Evolutionary conservation across 2,888 invertebrate genomes (phyloP).

Genomic region (Thera britannica): DNA sequence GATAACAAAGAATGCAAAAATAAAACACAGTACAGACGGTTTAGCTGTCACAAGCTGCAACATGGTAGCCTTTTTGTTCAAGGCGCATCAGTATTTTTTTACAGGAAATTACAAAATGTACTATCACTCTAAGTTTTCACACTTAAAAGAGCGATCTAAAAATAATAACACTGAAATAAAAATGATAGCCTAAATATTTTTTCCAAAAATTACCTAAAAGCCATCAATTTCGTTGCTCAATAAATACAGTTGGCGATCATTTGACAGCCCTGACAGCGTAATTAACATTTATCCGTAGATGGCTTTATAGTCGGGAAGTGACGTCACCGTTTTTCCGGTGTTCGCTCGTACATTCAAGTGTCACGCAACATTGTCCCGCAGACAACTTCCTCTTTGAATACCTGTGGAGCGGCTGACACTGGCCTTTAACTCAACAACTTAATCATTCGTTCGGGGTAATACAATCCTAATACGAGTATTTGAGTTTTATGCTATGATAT

Average conservation of each 20-base stretch:
- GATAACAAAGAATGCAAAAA: too few relatives aligned
- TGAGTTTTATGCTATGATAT: not conserved
- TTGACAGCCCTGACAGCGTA: conserved; percentile 5
- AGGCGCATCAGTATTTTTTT: too few relatives aligned
- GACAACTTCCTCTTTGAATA: not conserved
- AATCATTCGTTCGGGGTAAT: not conserved
- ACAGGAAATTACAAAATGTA: too few relatives aligned
- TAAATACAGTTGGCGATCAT: conserved; percentile 9
- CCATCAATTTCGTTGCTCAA: not conserved
- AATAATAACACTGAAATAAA: not conserved
- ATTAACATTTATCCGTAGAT: conserved; percentile 15
- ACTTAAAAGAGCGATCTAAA: too few relatives aligned
- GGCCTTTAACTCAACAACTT: not conserved
- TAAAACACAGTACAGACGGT: too few relatives aligned
- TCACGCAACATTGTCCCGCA: conserved; percentile 14
- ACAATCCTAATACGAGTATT: too few relatives aligned
- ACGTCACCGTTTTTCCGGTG: conserved; percentile 2
- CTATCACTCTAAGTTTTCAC: too few relatives aligned
- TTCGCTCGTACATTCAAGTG: not conserved
- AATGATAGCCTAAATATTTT: not conserved
- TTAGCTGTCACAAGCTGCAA: too few relatives aligned
- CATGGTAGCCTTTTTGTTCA: too few relatives aligned
- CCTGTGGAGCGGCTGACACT: not conserved
- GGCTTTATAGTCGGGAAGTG: conserved; percentile 6
- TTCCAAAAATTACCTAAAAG: not conserved